Evolutionary conservation across 92 coral and sea anemone genomes (phyloP).

Genomic region (Umimayanthus kanabou): DNA sequence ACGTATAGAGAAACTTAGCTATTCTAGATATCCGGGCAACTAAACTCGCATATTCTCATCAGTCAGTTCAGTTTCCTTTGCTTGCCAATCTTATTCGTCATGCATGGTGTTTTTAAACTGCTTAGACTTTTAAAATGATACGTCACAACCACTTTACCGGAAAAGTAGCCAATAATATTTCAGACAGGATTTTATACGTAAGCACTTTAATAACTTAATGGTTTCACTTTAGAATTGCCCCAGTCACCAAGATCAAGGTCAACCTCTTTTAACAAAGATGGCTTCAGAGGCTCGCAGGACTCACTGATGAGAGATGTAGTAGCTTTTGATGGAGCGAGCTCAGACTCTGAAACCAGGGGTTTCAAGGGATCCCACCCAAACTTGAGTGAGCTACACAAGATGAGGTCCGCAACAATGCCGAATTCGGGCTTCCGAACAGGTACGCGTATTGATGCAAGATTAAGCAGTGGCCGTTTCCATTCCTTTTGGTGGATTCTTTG

Average conservation of each 20-base stretch:
- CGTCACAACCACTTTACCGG: background rate
- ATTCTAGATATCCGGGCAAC: too few relatives aligned
- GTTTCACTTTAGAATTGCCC: constrained; percentile 47
- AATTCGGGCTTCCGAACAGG: constrained; percentile 79
- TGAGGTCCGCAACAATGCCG: constrained; percentile 76
- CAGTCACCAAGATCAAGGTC: constrained; percentile 58
- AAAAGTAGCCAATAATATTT: background rate
- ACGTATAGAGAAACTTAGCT: too few relatives aligned
- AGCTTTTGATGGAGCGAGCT: background rate
- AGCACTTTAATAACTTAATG: background rate
- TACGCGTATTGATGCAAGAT: background rate
- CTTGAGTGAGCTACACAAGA: constrained; percentile 67
- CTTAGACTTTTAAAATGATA: too few relatives aligned
- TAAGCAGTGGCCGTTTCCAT: background rate
- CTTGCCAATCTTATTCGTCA: too few relatives aligned
- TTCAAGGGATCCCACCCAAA: constrained; percentile 74
- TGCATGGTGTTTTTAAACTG: too few relatives aligned
- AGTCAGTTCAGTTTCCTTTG: too few relatives aligned
- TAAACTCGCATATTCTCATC: too few relatives aligned
- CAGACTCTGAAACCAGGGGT: background rate
- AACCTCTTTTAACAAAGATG: constrained; percentile 39
- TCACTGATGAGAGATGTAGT: constrained; percentile 32
- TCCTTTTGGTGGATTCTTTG: background rate
- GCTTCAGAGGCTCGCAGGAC: constrained; percentile 54
- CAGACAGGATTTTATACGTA: background rate